Conservation (phyloP, 2,888 invertebrate genomes). For the Cantharis nigra region DNA sequence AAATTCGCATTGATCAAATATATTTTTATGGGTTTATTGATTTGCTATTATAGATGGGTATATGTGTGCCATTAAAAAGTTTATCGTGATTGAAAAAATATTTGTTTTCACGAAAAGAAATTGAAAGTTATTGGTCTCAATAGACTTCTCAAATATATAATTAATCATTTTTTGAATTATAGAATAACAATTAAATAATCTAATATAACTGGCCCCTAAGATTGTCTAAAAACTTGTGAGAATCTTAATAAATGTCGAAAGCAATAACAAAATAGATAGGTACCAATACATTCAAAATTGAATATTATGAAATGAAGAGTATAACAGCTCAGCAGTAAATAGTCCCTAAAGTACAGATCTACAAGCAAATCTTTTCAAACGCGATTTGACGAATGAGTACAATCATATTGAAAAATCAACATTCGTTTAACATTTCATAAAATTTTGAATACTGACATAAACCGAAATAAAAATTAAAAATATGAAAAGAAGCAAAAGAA, state of each 20-base stretch:
- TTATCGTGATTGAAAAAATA: not conserved
- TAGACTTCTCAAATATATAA: not conserved
- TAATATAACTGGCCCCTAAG: no score
- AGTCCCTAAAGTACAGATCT: not conserved
- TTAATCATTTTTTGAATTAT: not conserved
- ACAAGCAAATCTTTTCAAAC: no score
- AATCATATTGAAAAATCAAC: no score
- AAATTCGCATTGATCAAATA: not conserved
- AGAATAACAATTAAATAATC: no score
- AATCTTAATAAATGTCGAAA: no score
- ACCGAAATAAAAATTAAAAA: no score
- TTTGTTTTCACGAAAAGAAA: not conserved
- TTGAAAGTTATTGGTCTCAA: not conserved
- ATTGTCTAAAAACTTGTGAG: no score
- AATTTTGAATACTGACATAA: no score
- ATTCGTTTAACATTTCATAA: no score
- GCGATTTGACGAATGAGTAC: no score
- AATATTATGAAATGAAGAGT: not conserved
- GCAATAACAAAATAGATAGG: not conserved
- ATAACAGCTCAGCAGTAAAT: not conserved
- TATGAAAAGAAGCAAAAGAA: no score
- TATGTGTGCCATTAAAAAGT: not conserved
- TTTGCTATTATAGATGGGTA: not conserved
- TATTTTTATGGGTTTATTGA: not conserved
- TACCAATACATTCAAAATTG: not conserved